Percentiles rank a stretch among this genome's conserved stretches.
These are phyloP conservation scores for Moxostoma hubbsi DNA, from an alignment of 2,797 vertebrate genomes.

Conservation along the genomic window DNA sequence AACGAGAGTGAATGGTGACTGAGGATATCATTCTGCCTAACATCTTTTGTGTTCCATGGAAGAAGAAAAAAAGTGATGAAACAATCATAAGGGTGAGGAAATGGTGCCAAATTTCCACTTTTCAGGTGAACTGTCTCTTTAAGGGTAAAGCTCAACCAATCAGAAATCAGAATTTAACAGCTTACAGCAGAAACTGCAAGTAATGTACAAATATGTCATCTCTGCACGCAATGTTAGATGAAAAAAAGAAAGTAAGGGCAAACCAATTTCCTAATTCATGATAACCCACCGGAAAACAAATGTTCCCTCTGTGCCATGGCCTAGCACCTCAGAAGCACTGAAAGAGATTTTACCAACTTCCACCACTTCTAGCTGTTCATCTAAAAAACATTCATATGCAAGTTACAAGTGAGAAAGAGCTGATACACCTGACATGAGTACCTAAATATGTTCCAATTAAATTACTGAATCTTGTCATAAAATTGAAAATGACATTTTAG, in stretches of 20 bases:
- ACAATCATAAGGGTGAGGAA: no score
- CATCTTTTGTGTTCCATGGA: no score
- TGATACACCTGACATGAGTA: not conserved
- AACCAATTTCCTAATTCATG: not conserved
- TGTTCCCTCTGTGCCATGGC: slow-evolving; percentile 90
- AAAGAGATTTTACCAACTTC: slow-evolving; percentile 95
- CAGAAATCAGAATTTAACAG: not conserved
- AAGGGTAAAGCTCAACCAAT: not conserved
- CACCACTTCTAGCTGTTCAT: slow-evolving; percentile 71
- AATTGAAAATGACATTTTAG: not conserved
- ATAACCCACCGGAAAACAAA: slow-evolving; percentile 82
- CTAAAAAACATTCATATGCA: slow-evolving; percentile 59
- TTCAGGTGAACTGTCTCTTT: no score
- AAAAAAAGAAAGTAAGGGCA: not conserved
- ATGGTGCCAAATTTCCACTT: no score
- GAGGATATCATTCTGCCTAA: no score
- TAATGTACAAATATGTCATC: not conserved
- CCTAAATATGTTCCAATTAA: no score
- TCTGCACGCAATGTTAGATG: not conserved
- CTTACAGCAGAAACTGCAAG: no score
- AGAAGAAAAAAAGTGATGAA: no score
- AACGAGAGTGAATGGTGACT: no score
- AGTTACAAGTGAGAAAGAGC: not conserved
- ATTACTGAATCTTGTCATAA: no score
- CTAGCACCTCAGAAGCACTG: slow-evolving; percentile 84